phyloP scores from a whole-genome alignment of 2,888 invertebrate genomes.

The Dexiosoma caninum region DNA sequence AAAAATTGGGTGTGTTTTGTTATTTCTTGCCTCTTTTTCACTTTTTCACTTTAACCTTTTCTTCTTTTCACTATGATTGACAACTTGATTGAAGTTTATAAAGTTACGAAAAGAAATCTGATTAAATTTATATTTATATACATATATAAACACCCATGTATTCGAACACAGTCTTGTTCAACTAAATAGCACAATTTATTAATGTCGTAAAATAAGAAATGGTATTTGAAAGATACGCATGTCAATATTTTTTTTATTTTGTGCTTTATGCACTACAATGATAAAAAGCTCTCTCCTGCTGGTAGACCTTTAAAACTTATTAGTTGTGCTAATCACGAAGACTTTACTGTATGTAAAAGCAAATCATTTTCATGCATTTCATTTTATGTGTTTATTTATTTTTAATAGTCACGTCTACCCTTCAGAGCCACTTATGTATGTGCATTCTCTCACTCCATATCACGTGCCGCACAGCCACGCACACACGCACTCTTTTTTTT shows the following conservation, averaged over 20 bases:
- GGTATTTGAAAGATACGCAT: too few species aligned
- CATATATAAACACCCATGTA: too few species aligned
- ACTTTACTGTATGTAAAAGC: not conserved
- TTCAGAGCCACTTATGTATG: constrained; percentile 26
- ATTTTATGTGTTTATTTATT: not conserved
- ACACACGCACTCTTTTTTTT: not conserved
- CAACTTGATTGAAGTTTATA: constrained; percentile 42
- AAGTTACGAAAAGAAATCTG: constrained; percentile 2
- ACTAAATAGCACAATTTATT: not conserved
- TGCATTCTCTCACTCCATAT: constrained; percentile 10
- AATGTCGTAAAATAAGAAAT: not conserved
- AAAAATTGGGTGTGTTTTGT: constrained; percentile 9
- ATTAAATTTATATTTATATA: not conserved
- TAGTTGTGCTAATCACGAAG: not conserved
- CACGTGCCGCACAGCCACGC: constrained; percentile 23
- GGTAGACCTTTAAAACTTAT: not conserved
- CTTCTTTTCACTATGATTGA: constrained; percentile 20
- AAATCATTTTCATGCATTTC: not conserved
- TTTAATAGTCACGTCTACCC: constrained; percentile 30
- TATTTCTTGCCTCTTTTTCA: not conserved
- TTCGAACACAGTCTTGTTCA: not conserved
- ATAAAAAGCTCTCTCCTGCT: too few species aligned
- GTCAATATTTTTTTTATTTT: too few species aligned
- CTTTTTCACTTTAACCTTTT: not conserved
- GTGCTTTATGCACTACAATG: too few species aligned